phyloP scores from a whole-genome alignment of 2,113 vertebrate species.

The Atlantisia rogersi region DNA sequence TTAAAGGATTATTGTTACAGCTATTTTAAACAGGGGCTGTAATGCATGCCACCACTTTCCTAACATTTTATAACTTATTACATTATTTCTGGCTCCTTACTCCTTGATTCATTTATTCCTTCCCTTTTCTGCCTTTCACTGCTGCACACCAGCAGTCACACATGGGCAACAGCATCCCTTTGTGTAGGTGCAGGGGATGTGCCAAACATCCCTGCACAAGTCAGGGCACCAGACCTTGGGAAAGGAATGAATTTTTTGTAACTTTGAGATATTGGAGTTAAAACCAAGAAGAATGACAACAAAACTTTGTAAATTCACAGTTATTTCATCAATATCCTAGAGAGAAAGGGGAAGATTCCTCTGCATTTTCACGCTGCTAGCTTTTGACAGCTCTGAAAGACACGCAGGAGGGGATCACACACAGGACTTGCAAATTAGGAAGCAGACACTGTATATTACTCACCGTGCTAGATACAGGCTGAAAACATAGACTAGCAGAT shows the following conservation, averaged over 20 bases:
- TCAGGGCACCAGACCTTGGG: neutral
- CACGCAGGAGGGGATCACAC: neutral
- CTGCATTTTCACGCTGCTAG: neutral
- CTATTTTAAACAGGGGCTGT: neutral
- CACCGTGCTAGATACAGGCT: neutral
- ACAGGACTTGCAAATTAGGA: conserved; percentile 4
- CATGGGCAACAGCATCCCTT: neutral
- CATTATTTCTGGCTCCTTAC: neutral
- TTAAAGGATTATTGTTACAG: conserved; percentile 2
- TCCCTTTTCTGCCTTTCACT: neutral
- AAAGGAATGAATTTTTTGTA: neutral
- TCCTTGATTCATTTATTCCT: neutral
- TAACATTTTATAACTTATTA: neutral
- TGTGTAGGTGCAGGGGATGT: neutral
- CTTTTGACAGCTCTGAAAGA: conserved; percentile 48
- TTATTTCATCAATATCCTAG: conserved; percentile 19
- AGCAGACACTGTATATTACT: neutral
- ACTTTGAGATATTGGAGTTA: neutral
- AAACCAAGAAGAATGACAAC: neutral
- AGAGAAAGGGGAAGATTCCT: neutral
- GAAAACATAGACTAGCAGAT: neutral
- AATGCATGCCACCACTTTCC: neutral
- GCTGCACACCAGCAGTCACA: neutral
- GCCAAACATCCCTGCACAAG: neutral
- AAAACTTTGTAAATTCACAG: neutral